Percentiles rank a stretch among this genome's conserved stretches.
These are phyloP conservation scores for Phalacrocorax carbo DNA, from an alignment of 2,113 vertebrate genomes.

Conservation along the genomic window DNA sequence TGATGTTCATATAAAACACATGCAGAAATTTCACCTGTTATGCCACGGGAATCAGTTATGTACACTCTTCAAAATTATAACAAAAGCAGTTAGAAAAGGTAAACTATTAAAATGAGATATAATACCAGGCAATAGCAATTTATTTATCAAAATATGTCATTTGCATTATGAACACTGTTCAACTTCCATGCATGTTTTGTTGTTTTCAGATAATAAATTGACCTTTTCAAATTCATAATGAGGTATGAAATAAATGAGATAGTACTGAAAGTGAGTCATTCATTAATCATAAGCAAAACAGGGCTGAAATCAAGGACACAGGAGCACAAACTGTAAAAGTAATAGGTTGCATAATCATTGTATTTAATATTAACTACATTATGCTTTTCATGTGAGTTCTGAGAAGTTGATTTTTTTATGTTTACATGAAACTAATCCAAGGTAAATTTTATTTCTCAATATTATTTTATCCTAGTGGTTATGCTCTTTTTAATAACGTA, in stretches of 20 bases:
- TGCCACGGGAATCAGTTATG: background rate
- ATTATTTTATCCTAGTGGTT: constrained; percentile 26
- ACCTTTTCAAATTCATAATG: constrained; percentile 80
- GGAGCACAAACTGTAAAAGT: constrained; percentile 44
- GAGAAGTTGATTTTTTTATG: constrained; percentile 33
- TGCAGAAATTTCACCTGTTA: background rate
- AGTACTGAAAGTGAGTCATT: constrained; percentile 74
- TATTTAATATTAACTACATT: constrained; percentile 78
- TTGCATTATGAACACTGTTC: background rate
- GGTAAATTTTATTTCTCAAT: constrained; percentile 61
- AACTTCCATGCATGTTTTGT: constrained; percentile 32
- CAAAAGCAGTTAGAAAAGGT: background rate
- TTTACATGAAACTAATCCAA: constrained; percentile 65
- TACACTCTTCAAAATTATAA: background rate
- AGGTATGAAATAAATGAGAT: constrained; percentile 81
- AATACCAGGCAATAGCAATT: background rate
- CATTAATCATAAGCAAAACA: constrained; percentile 80
- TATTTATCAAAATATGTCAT: background rate
- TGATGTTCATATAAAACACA: background rate
- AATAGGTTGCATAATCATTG: constrained; percentile 71
- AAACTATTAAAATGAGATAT: background rate
- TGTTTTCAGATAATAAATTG: constrained; percentile 38
- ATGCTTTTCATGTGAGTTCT: constrained; percentile 63
- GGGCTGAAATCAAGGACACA: constrained; percentile 60
- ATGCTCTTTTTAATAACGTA: background rate